phyloP scores from a whole-genome alignment of 2,888 invertebrate genomes.

The Drosophila setosimentum region DNA sequence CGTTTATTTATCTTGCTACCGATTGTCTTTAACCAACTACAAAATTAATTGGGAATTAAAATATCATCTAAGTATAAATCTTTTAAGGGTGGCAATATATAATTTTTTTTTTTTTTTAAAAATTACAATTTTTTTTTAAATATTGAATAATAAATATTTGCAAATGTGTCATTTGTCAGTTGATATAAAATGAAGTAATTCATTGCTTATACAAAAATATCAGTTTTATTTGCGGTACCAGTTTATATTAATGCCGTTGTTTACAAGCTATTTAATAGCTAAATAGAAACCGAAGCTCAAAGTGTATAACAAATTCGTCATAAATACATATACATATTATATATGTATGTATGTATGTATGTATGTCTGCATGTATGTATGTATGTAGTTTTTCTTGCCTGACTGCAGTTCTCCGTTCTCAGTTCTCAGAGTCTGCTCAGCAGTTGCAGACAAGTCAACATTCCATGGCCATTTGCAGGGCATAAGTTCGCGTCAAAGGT shows the following conservation, averaged over 20 bases:
- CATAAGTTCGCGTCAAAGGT: conserved; percentile 83
- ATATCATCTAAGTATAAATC: neutral
- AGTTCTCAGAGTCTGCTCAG: conserved; percentile 38
- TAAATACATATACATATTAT: neutral
- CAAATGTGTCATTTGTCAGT: neutral
- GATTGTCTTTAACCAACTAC: neutral
- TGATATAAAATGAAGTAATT: neutral
- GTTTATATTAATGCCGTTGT: conserved; percentile 6
- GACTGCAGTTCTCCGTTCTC: conserved; percentile 46
- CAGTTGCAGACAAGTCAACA: conserved; percentile 72
- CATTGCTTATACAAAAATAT: neutral
- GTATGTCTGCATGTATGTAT: neutral
- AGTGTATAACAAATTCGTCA: conserved; percentile 50
- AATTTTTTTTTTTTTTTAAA: too few species aligned
- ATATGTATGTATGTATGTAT: neutral
- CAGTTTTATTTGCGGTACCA: neutral
- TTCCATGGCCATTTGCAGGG: conserved; percentile 81
- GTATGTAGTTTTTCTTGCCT: conserved; percentile 10
- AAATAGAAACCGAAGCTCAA: neutral
- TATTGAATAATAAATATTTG: neutral
- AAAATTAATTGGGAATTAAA: neutral
- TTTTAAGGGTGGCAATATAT: neutral
- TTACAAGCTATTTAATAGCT: conserved; percentile 7
- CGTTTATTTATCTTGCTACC: neutral
- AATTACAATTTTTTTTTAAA: too few species aligned